Evolutionary conservation across 1,140 invertebrate genomes (phyloP).

Genomic region (Zeugodacus cucurbitae): DNA sequence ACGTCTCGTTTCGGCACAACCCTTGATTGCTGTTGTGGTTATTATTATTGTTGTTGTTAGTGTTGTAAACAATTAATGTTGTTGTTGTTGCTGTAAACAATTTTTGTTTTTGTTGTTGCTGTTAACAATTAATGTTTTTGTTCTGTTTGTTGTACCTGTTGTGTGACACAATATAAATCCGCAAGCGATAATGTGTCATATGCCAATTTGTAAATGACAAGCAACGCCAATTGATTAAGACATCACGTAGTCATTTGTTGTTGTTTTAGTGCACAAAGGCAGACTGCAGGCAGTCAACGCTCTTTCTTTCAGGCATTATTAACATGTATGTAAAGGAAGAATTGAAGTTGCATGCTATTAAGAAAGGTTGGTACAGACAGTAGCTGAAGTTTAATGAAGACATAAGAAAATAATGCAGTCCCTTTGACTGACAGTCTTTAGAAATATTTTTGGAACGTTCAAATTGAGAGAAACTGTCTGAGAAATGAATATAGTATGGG

Average conservation of each 20-base stretch:
- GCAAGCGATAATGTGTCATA: neutral
- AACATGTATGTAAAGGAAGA: neutral
- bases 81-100: neutral
- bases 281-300: no score
- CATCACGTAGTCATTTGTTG: neutral
- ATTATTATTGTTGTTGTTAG: neutral
- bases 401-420: neutral
- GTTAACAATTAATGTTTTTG: neutral
- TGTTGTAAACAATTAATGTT: neutral
- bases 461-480: no score
- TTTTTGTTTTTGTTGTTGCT: neutral
- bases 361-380: neutral
- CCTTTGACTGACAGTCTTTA: no score
- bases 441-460: no score
- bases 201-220: neutral
- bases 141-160: no score
- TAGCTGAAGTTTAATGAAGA: neutral
- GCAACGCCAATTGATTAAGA: neutral
- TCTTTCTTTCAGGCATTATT: neutral
- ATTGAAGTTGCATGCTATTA: neutral
- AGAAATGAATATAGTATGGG: no score
- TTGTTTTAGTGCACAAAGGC: neutral
- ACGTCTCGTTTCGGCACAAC: neutral
- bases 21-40: neutral
- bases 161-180: neutral